A percentile compares a stretch with the other conserved stretches of the same genome.
phyloP scores from a whole-genome alignment of 2,797 vertebrate genomes.

The Falco columbarius region DNA sequence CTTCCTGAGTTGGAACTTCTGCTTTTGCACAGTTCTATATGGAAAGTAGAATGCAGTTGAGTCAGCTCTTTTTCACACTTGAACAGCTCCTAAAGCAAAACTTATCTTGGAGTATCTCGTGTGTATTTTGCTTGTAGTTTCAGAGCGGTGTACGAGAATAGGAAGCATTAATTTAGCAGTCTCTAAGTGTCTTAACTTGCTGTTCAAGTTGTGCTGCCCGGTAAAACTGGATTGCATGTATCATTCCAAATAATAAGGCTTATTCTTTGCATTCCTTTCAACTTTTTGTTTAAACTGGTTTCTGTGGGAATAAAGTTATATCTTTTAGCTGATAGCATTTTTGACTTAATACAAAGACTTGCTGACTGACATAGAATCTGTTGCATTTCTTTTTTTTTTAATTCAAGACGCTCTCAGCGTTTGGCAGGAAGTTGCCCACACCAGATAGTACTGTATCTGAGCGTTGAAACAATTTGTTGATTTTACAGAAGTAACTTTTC shows the following conservation, averaged over 20 bases:
- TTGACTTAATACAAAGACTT: slow-evolving; percentile 43
- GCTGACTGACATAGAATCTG: slow-evolving; percentile 59
- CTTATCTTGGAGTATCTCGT: background rate
- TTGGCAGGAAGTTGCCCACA: slow-evolving; percentile 53
- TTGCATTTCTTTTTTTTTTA: slow-evolving; percentile 65
- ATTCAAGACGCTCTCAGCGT: slow-evolving; percentile 66
- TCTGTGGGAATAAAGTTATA: background rate
- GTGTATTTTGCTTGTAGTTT: background rate
- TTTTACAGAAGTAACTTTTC: slow-evolving; percentile 69
- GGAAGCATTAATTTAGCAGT: background rate
- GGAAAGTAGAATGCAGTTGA: slow-evolving; percentile 47
- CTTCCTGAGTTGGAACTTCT: slow-evolving; percentile 56
- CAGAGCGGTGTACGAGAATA: background rate
- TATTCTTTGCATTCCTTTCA: slow-evolving; percentile 29
- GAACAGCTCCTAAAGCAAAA: background rate
- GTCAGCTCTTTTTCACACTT: slow-evolving; percentile 10
- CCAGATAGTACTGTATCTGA: background rate
- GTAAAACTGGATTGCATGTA: slow-evolving; percentile 25
- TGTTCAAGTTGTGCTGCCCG: background rate
- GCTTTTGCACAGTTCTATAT: slow-evolving; percentile 7
- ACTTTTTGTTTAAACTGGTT: background rate
- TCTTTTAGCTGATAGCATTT: slow-evolving; percentile 44
- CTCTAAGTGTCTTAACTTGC: background rate
- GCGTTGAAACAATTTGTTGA: slow-evolving; percentile 47
- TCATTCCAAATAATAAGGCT: background rate